Evolutionary conservation across 2,797 vertebrate genomes (phyloP).

Genomic region (Ptychobarbus kaznakovi): DNA sequence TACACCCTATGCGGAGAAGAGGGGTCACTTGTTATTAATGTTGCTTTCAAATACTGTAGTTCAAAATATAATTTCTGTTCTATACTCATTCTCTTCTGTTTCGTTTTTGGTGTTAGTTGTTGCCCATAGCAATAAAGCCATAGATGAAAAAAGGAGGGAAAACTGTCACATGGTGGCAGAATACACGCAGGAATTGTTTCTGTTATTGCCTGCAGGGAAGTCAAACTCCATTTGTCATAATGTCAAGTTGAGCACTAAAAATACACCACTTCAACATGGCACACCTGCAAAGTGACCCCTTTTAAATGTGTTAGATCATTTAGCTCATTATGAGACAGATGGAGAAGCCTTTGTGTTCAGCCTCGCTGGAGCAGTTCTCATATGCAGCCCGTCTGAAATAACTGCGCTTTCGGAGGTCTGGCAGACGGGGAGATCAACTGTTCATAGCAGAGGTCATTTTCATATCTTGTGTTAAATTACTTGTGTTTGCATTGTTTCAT

Average conservation of each 20-base stretch:
- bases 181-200: slow-evolving; percentile 21
- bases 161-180: slow-evolving; percentile 29
- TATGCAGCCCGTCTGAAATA: not conserved
- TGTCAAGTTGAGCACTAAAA: slow-evolving; percentile 60
- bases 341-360: slow-evolving; percentile 36
- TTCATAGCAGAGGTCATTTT: slow-evolving; percentile 22
- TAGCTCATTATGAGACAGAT: slow-evolving; percentile 46
- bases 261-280: slow-evolving; percentile 51
- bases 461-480: not conserved
- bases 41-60: not conserved
- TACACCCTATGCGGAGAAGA: not conserved
- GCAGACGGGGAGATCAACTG: not conserved
- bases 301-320: slow-evolving; percentile 51
- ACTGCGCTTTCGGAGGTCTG: not conserved
- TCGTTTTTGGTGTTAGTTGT: not conserved
- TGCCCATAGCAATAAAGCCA: slow-evolving; percentile 22
- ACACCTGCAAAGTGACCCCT: slow-evolving; percentile 53
- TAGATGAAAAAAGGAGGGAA: not conserved
- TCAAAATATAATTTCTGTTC: not conserved
- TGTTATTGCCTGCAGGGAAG: slow-evolving; percentile 54
- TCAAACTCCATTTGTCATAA: slow-evolving; percentile 56
- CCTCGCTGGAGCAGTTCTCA: slow-evolving; percentile 17
- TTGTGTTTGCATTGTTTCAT: not conserved
- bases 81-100: not conserved
- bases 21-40: too few relatives aligned